Conservation (phyloP, 2,888 invertebrate species). For the Bellardia bayeri region DNA sequence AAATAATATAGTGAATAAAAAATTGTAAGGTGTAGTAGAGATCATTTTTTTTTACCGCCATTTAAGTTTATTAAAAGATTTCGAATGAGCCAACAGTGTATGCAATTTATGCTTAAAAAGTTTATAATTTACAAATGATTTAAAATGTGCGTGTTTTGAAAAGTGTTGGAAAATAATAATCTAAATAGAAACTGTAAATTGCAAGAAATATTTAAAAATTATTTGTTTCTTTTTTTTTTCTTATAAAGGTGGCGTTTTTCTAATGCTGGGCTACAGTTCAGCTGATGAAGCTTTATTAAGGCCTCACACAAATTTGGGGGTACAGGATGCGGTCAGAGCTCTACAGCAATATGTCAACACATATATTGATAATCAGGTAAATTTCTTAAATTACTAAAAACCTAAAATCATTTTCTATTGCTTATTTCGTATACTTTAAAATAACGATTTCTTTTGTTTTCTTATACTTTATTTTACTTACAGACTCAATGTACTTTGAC, state of each 20-base stretch:
- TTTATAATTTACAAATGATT: conserved; percentile 41
- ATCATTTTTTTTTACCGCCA: too few species aligned
- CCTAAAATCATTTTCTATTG: background rate
- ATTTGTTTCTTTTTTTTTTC: background rate
- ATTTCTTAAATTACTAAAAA: conserved; percentile 53
- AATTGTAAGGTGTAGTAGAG: background rate
- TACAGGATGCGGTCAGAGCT: conserved; percentile 92
- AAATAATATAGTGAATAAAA: background rate
- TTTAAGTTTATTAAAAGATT: background rate
- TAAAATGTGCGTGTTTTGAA: conserved; percentile 59
- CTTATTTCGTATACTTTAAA: background rate
- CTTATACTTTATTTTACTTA: background rate
- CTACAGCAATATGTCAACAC: conserved; percentile 91
- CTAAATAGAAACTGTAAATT: background rate
- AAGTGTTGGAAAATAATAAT: conserved; percentile 6
- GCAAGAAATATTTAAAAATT: background rate
- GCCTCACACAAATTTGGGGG: conserved; percentile 92
- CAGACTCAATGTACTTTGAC: conserved; percentile 94
- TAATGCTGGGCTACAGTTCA: conserved; percentile 95
- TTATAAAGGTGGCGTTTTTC: conserved; percentile 91
- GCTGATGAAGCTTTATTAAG: conserved; percentile 93
- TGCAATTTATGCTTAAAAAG: conserved; percentile 18
- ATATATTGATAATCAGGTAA: conserved; percentile 90
- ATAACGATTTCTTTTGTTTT: background rate
- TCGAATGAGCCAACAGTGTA: background rate